Conservation (phyloP, 2,888 invertebrate genomes). For the Phortica okadai region DNA sequence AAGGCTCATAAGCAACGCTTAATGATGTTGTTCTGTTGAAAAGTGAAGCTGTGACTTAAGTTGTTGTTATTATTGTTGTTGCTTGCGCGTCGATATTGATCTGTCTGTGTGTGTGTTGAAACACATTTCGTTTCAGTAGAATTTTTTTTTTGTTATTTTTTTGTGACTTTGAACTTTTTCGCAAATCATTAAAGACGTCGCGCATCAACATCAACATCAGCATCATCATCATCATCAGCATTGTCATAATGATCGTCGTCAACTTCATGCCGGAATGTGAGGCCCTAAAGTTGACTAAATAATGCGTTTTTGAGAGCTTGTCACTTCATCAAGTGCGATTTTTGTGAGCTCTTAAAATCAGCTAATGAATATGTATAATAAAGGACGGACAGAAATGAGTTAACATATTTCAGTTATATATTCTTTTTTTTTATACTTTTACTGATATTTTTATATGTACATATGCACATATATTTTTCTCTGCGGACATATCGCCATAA, state of each 20-base stretch:
- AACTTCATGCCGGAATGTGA: not conserved
- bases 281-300: conserved; percentile 18
- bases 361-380: conserved; percentile 8
- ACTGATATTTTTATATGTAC: not conserved
- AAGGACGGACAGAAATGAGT: conserved; percentile 6
- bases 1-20: not conserved
- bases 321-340: conserved; percentile 1
- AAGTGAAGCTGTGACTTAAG: conserved; percentile 2
- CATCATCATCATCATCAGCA: not conserved
- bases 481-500: not conserved
- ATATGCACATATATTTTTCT: not conserved
- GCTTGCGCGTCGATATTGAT: not conserved
- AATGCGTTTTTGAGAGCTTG: conserved; percentile 12
- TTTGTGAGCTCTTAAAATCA: not conserved
- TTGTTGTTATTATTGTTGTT: not conserved
- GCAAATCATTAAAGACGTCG: conserved; percentile 25
- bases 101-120: not conserved
- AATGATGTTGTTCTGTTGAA: conserved; percentile 2
- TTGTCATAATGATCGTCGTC: not conserved
- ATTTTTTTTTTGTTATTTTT: not conserved
- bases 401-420: not conserved
- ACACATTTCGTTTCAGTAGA: not conserved
- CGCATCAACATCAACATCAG: not conserved
- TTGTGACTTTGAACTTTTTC: not conserved
- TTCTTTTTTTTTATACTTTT: not conserved